Evolutionary conservation across 2,113 vertebrate genomes (phyloP), one percentile per base, ranked within the genome.

Genomic region (Paraplagusia blochii): DNA sequence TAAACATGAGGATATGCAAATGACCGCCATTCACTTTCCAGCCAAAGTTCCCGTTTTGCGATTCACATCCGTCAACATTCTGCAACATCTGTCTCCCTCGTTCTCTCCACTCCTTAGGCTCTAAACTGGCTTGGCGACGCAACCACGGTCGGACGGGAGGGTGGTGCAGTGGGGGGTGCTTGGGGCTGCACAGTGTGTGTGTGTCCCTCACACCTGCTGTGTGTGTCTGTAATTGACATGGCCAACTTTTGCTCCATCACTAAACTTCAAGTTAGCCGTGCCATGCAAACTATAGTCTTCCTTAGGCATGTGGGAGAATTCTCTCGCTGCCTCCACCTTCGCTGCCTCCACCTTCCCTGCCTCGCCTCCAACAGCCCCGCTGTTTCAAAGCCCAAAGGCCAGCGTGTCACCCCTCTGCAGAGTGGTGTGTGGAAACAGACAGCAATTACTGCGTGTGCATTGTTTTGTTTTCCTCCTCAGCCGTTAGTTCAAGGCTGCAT

Each of bases 1-100:
- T 75, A 89, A 84, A 79, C 78, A 90, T 82, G 78, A 78, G 79
- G 35, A 18, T 51, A 86, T 84, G 77, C 69, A 80, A 81, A 84
- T 66, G 53, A 69, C n/a, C 3, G 9, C 38, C 61, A 76, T 68
- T 57, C 74, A 62, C 48, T 77, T 79, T 76, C 74, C 65, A 62
- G 70, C 66, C 53, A 46, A 80, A 63, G 59, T 74, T 72, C 36
- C 56, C 51, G 69, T 46, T 57, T 71, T 68, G 22, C 45, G 72
- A 66, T 58, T 63, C 67, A 53, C 44, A 66, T 54, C 16, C 15
- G 35, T 62, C 35, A 45, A 42, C 44, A 33, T 13, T 44, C 15
- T 34, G 8, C 45, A 29, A 57, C 8, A 15, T 49, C 51, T 62
- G 4, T 44, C 45, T 11, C 22, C 7, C 14, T 44, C 44, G 22